Conservation (phyloP, 2,888 invertebrate genomes). For the Folsomia manolachei region DNA sequence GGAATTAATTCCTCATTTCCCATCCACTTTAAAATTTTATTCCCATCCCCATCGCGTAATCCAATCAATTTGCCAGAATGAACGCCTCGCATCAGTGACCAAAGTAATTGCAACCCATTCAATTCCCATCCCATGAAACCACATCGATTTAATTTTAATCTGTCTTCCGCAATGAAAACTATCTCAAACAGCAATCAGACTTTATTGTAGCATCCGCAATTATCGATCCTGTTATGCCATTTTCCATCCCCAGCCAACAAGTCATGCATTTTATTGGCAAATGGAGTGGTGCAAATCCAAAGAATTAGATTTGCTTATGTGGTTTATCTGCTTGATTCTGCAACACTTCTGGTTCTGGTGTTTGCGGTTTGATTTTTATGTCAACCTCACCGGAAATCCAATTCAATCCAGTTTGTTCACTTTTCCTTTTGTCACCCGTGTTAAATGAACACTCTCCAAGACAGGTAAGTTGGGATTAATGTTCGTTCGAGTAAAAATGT, state of each 20-base stretch:
- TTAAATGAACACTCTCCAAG: too few relatives aligned
- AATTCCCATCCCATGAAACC: too few relatives aligned
- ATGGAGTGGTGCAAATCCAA: neutral
- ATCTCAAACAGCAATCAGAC: neutral
- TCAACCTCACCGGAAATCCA: conserved; percentile 6
- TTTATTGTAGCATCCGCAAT: neutral
- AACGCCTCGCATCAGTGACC: too few relatives aligned
- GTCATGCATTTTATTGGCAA: neutral
- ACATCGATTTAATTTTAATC: too few relatives aligned
- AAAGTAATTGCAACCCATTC: too few relatives aligned
- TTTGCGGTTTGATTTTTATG: neutral
- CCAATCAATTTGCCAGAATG: too few relatives aligned
- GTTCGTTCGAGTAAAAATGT: too few relatives aligned
- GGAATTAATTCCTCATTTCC: too few relatives aligned
- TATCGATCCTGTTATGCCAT: conserved; percentile 8
- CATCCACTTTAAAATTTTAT: too few relatives aligned
- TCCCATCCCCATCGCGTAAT: too few relatives aligned
- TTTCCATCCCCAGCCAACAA: too few relatives aligned
- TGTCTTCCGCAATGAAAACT: conserved; percentile 7
- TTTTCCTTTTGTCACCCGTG: neutral
- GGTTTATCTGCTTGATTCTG: neutral
- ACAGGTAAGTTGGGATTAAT: too few relatives aligned
- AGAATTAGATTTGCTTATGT: neutral
- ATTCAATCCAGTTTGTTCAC: conserved; percentile 4
- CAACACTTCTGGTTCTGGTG: neutral